These are phyloP conservation scores for Drosophila punjabiensis DNA, from an alignment of 1,140 invertebrate genomes.

Conservation along the genomic window DNA sequence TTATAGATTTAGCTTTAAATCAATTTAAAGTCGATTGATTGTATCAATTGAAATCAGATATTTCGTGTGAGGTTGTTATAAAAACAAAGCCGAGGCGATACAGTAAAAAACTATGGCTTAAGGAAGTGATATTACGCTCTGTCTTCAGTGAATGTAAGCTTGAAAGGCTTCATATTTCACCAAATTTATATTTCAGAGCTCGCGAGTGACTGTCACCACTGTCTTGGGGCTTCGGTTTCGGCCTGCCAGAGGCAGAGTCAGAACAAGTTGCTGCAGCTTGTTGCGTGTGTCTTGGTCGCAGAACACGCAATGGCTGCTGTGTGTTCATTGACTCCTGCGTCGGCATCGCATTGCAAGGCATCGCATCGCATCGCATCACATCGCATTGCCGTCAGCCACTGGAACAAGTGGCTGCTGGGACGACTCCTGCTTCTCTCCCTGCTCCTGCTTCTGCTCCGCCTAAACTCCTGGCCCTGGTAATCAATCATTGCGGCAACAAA, in stretches of 20 bases:
- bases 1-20: neutral
- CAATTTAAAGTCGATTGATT: slow-evolving; percentile 3
- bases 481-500: slow-evolving; percentile 73
- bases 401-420: slow-evolving; percentile 69
- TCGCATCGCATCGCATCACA: slow-evolving; percentile 32
- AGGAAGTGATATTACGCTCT: neutral
- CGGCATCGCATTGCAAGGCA: slow-evolving; percentile 44
- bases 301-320: slow-evolving; percentile 71
- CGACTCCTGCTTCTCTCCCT: neutral
- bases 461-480: slow-evolving; percentile 48
- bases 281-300: slow-evolving; percentile 52
- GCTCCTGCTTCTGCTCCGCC: neutral
- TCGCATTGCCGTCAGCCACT: slow-evolving; percentile 13
- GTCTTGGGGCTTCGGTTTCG: slow-evolving; percentile 72
- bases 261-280: slow-evolving; percentile 63
- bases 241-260: slow-evolving; percentile 23
- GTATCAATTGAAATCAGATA: slow-evolving; percentile 6
- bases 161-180: neutral
- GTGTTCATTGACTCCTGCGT: slow-evolving; percentile 78
- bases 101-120: neutral
- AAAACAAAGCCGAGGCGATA: neutral
- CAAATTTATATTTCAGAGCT: neutral
- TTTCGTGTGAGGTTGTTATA: slow-evolving; percentile 1
- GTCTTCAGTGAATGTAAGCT: neutral
- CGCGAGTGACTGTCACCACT: slow-evolving; percentile 26